Conservation (phyloP, 2,797 vertebrate genomes). For the Sebastiscus albofasciatus region DNA sequence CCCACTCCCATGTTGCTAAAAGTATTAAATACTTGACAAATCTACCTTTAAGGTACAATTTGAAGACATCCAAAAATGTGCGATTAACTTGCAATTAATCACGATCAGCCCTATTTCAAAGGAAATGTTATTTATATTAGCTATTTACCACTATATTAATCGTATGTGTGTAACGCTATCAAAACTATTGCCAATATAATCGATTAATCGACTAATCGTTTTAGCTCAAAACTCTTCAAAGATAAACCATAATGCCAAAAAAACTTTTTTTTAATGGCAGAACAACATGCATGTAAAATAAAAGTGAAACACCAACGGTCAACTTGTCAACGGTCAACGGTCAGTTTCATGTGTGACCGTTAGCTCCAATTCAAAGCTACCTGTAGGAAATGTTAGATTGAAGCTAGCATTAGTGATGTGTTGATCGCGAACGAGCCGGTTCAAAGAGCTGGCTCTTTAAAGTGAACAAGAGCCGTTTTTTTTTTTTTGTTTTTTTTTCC, state of each 20-base stretch:
- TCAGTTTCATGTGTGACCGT: background rate
- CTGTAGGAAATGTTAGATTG: background rate
- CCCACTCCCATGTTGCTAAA: too few species aligned
- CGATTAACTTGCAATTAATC: too few species aligned
- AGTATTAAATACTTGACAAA: too few species aligned
- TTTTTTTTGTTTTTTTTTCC: too few species aligned
- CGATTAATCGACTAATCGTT: background rate
- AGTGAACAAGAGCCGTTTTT: too few species aligned
- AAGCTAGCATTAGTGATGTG: background rate
- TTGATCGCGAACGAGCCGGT: too few species aligned
- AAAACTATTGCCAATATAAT: background rate
- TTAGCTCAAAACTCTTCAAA: background rate
- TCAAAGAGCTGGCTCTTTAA: too few species aligned
- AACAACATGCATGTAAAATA: background rate
- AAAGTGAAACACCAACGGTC: background rate
- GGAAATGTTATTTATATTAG: background rate
- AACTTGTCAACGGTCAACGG: background rate
- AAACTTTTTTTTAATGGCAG: background rate
- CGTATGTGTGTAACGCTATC: background rate
- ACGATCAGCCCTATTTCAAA: too few species aligned
- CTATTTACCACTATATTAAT: background rate
- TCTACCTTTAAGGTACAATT: too few species aligned
- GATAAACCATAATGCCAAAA: rapidly evolving
- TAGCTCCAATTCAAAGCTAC: background rate
- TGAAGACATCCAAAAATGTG: too few species aligned